Evolutionary conservation across 2,797 vertebrate species (phyloP).

Genomic region (Scyliorhinus canicula): DNA sequence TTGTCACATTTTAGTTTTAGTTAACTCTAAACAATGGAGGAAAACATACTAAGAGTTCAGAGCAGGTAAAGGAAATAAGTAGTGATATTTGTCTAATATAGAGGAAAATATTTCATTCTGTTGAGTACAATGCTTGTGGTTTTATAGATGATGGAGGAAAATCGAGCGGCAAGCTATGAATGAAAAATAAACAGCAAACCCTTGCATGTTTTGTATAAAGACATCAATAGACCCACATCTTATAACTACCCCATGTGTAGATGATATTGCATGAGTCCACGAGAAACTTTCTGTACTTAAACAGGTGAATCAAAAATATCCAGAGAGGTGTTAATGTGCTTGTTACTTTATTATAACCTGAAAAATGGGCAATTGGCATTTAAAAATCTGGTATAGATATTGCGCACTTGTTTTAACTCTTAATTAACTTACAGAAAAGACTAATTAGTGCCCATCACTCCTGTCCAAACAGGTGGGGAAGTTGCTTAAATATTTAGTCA

Average conservation of each 20-base stretch:
- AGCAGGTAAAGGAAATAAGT: background rate
- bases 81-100: background rate
- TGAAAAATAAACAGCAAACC: background rate
- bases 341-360: background rate
- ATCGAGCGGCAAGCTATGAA: background rate
- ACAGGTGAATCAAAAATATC: background rate
- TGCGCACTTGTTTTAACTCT: background rate
- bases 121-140: background rate
- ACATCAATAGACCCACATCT: background rate
- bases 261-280: background rate
- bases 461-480: background rate
- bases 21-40: background rate
- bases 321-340: background rate
- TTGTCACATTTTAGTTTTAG: background rate
- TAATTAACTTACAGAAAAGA: background rate
- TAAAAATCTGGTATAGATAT: background rate
- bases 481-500: background rate
- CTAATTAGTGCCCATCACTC: background rate
- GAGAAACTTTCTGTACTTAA: background rate
- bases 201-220: background rate
- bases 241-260: background rate
- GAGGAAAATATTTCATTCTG: background rate
- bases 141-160: background rate
- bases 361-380: background rate
- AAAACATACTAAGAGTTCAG: background rate